Percentiles rank a stretch among this genome's conserved stretches.
These are phyloP conservation scores for Ochropleura plecta DNA, from an alignment of 2,888 invertebrate species.

Conservation along the genomic window DNA sequence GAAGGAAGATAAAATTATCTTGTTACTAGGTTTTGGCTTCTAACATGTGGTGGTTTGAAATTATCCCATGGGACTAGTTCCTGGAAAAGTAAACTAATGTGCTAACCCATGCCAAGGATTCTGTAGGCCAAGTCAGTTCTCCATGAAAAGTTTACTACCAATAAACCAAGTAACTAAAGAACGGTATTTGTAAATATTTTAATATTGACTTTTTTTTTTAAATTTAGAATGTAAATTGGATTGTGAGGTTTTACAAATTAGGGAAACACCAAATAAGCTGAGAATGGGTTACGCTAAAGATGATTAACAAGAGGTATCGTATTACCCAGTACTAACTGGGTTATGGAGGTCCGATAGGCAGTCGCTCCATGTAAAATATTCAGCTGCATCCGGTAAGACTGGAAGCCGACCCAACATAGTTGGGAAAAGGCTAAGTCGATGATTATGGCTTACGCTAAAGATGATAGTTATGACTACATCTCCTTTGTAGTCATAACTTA, in stretches of 20 bases:
- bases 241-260: background rate
- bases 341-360: no score
- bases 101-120: background rate
- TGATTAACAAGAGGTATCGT: no score
- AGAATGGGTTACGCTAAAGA: background rate
- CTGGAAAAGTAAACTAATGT: background rate
- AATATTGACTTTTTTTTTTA: no score
- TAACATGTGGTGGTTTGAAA: background rate
- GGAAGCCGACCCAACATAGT: no score
- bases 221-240: no score
- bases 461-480: background rate
- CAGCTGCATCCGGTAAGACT: no score
- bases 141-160: background rate
- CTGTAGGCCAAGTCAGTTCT: background rate
- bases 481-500: no score
- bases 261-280: background rate
- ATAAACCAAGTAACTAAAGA: background rate
- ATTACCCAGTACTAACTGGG: no score
- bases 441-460: background rate
- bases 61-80: background rate
- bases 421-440: no score
- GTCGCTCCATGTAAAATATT: no score
- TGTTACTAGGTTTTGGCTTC: background rate
- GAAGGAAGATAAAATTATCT: constrained; percentile 7
- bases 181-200: background rate